Evolutionary conservation across 1,140 invertebrate genomes (phyloP), one percentile per base, ranked within the genome.

Genomic region (Caenorhabditis latens): DNA sequence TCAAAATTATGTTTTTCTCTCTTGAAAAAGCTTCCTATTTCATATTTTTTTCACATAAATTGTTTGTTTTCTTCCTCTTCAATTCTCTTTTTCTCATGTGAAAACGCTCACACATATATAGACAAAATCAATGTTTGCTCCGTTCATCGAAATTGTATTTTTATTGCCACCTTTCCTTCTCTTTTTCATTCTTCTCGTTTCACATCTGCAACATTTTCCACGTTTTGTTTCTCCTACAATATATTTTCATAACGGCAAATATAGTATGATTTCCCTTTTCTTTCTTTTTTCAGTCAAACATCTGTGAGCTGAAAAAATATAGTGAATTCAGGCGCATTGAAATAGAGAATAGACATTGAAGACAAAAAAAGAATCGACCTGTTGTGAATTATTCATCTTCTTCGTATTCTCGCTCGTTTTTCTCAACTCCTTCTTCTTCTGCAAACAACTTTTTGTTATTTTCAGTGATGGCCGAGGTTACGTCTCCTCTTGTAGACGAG

Each of bases 121-220:
- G 71, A 71, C 65, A 46, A 71, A 50, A 79, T 79, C 71, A 79
- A 79, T 79, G 71, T 79, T 79, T 79, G 71, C 71, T 79, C 71
- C 71, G 40, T 79, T 79, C 71, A 79, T 79, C 71, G 71, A 79
- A 79, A 79, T 79, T 79, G 71, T 79, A 79, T 79, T 79, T 79
- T 79, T 79, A 79, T 79, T 71, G 67, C 43, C 67, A 71, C 42
- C 67, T 46, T 21, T 8, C n/a, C 57, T 21, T 58, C n/a, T 43
- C 21, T 24, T 53, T 50, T 42, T 13, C 43, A 24, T 42, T 50
- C 71, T 79, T 14, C 24, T 63, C n/a, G 19, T 50, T 79, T 42
- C 24, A 79, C 46, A 79, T 48, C 43, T 79, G 71, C 71, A 79
- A 50, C 46, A 79, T 79, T 79, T 63, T 58, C 55, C 19, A 58